These are phyloP conservation scores for Lasioglossum lativentre DNA, from an alignment of 2,888 invertebrate species.

Conservation along the genomic window DNA sequence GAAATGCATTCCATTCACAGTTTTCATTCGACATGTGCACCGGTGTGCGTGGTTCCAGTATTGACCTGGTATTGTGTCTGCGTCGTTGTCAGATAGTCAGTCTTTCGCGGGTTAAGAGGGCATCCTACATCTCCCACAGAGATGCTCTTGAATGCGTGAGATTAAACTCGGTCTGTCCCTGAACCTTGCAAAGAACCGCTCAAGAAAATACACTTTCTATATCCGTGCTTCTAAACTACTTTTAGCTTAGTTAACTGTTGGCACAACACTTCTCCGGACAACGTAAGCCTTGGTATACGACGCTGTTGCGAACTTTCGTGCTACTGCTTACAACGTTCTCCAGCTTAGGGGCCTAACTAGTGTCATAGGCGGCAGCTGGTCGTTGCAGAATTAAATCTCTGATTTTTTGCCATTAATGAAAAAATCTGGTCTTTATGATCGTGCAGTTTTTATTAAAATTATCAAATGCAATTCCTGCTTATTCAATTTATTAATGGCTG, in stretches of 20 bases:
- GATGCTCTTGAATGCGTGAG: slow-evolving; percentile 9
- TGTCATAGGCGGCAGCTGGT: too few species aligned
- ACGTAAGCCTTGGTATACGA: neutral
- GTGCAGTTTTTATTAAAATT: neutral
- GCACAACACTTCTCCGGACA: neutral
- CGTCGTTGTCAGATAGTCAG: neutral
- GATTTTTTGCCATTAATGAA: neutral
- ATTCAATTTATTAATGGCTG: too few species aligned
- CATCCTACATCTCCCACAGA: neutral
- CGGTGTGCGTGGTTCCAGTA: neutral
- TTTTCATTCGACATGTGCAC: neutral
- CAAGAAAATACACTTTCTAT: neutral
- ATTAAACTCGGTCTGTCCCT: slow-evolving; percentile 7
- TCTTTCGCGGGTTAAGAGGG: neutral
- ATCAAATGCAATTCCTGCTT: neutral
- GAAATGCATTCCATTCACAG: neutral
- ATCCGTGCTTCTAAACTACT: neutral
- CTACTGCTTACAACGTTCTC: neutral
- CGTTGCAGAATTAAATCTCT: neutral
- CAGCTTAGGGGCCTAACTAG: neutral
- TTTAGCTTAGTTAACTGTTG: neutral
- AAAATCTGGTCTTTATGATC: neutral
- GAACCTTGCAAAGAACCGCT: neutral
- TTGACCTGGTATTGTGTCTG: neutral
- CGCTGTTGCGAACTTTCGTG: neutral